Percentiles rank a stretch among this genome's conserved stretches.
phyloP scores from a whole-genome alignment of 2,113 vertebrate genomes.

The Meriones unguiculatus region DNA sequence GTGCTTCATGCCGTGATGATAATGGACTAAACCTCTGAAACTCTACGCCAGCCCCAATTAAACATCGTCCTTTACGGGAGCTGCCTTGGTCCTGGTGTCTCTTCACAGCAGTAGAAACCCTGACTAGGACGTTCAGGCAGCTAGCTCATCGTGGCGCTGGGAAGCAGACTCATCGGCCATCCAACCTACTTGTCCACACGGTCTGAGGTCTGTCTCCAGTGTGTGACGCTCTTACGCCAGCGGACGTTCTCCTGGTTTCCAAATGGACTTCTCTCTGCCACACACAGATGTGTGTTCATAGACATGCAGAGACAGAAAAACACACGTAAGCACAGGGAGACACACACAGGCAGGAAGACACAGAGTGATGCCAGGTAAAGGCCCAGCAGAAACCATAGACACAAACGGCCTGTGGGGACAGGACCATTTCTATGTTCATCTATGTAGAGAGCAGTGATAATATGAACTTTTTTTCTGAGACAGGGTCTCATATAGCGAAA shows the following conservation, averaged over 20 bases:
- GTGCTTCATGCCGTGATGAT: neutral
- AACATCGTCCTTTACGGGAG: neutral
- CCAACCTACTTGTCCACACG: constrained; percentile 93
- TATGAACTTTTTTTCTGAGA: no score
- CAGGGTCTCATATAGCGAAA: neutral
- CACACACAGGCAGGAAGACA: accelerated
- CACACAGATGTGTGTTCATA: accelerated
- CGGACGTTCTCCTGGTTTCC: constrained; percentile 94
- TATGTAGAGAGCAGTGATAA: accelerated
- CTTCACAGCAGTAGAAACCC: neutral
- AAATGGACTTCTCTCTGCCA: constrained; percentile 92
- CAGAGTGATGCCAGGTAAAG: neutral
- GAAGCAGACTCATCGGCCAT: accelerated
- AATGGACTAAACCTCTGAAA: neutral
- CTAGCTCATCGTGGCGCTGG: neutral
- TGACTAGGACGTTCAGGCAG: neutral
- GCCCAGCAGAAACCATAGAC: neutral
- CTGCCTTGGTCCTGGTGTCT: neutral
- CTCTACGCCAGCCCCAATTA: neutral
- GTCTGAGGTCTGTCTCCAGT: constrained; percentile 94
- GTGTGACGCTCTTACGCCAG: constrained; percentile 94
- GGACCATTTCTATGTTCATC: no score
- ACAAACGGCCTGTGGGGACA: neutral
- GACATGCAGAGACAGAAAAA: neutral
- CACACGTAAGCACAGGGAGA: accelerated